Base-by-base conservation (phyloP, 1,140 invertebrate species). In the Drosophila parvula region DNA sequence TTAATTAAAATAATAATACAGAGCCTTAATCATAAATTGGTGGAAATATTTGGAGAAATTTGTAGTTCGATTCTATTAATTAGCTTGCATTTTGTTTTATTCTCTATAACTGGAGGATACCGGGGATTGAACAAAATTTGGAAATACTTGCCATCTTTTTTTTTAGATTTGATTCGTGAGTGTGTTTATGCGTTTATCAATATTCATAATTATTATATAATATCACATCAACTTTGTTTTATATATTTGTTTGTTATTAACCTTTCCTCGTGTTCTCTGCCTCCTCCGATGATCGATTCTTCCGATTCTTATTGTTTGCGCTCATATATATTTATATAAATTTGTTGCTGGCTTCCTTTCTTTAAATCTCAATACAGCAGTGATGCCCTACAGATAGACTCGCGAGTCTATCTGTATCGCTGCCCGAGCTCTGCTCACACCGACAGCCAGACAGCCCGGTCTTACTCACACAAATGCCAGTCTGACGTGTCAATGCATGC, bases 161-260 rank as follows among this genome's bases (percentile, higher is more conserved):
- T 27, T 18, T 67, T 40, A 57, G 28, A 68, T 56, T 58, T 40
- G 55, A 60, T 48, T 56, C 32, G 44, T 74, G 62, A 62, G 58
- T 60, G 60, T 71, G 60, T 81, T 44, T 82, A 63, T 82, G 69
- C 71, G 60, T 83, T 71, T 83, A 67, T 77, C 65, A 59, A 63
- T 73, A 77, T 80, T 88, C 56, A 80, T 88, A 89, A 89, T 88
- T 88, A 88, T 89, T 89, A 89, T 91, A 88, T 91, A 91, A 91
- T 91, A 91, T 91, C 90, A 91, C 90, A 91, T 91, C 90, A 84
- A 91, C 90, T 91, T 91, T 91, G 86, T 91, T 91, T 90, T 83
- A 50, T 65, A 68, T 69, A 77, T 73, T 69, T 67, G 41, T 84
- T 73, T 62, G 65, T 69, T 67, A 86, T 81, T 67, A 78, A 55